phyloP scores from a whole-genome alignment of 2,113 vertebrate species.

The Zosterops lateralis region DNA sequence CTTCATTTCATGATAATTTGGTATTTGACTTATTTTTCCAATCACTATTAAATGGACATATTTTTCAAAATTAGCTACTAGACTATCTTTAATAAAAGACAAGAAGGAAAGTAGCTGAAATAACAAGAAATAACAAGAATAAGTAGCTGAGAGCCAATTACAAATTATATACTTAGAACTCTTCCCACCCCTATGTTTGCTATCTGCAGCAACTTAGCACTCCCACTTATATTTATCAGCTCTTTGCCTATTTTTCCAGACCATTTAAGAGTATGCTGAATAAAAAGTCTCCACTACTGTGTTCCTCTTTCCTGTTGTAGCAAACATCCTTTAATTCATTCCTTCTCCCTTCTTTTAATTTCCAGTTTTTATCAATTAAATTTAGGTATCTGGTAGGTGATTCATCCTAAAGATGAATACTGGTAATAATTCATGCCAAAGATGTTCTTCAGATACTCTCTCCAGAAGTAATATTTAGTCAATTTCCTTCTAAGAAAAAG shows the following conservation, averaged over 20 bases:
- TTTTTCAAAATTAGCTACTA: neutral
- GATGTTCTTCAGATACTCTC: neutral
- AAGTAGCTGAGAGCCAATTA: neutral
- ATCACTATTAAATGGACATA: neutral
- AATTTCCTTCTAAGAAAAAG: neutral
- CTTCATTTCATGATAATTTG: neutral
- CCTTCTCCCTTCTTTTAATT: neutral
- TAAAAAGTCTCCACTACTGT: neutral
- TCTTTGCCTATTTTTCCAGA: neutral
- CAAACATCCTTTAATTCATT: neutral
- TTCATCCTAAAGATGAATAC: neutral
- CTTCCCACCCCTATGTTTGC: neutral
- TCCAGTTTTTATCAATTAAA: neutral
- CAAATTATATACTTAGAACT: neutral
- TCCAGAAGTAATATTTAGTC: neutral
- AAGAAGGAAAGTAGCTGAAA: neutral
- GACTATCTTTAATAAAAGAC: neutral
- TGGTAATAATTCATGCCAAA: constrained; percentile 1
- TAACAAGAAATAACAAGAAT: neutral
- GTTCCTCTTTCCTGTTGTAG: neutral
- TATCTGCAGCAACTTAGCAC: neutral
- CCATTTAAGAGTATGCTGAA: neutral
- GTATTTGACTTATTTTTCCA: neutral
- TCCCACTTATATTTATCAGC: neutral
- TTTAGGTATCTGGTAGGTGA: neutral